Base-by-base conservation (phyloP, 1,140 invertebrate species). In the Neodiprion pinetum region DNA sequence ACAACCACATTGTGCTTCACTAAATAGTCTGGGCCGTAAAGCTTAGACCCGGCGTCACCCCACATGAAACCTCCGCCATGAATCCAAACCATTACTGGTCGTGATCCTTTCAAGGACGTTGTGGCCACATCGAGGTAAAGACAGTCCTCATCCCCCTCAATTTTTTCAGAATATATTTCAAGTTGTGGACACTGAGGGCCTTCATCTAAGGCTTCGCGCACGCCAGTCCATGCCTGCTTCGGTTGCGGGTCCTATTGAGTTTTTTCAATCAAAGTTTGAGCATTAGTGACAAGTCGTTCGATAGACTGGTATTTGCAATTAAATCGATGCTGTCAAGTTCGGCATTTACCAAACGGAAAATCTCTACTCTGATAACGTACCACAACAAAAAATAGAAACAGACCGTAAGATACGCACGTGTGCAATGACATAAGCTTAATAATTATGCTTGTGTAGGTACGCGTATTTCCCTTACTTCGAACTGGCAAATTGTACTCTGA, bases 81-180 rank as follows among this genome's bases (percentile, higher is more conserved):
- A 40, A 40, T 3, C 28, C 28, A 40, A 5, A 40, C 28, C 28
- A 40, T 40, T 40, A 40, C 28, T 5, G 21, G 95, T 90, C 81
- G 88, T 95, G 1, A 95, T 67, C 50, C 89, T 1, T 88, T 87
- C 76, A 91, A 86, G 49, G 86, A 85, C 53, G 94, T 95, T 0
- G 93, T 92, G 81, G 94, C 95, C 9, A 97, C 90, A 83, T 97
- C 95, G 10, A 97, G 86, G 77, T 93, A 94, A 7, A 96, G 86
- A 83, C 95, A 97, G 87, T 97, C 94, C 76, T 94, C 93, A 28
- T 85, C 88, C 4, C 91, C 91, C 9, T 89, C 78, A 48, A 88
- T 77, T 50, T 80, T 74, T 65, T 78, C 68, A 2, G 67, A 9
- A 0, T 77, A 28, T 1, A 72, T 7, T 66, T 83, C 76, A 71